phyloP scores from a whole-genome alignment of 2,888 invertebrate species.

The Yponomeuta cagnagella region DNA sequence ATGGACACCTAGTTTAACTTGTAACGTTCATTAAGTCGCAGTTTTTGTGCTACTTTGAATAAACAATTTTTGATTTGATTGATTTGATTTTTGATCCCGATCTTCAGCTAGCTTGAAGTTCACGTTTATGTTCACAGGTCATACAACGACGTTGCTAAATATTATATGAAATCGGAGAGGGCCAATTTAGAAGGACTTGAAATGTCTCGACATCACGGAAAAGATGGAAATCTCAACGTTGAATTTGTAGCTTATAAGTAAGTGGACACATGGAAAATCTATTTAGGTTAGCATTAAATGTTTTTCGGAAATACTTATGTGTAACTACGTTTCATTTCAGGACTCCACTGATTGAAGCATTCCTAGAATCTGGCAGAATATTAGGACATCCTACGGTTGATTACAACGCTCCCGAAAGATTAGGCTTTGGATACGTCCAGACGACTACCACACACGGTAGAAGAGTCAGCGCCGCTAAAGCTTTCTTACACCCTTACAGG shows the following conservation, averaged over 20 bases:
- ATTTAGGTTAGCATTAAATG: not conserved
- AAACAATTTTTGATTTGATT: too few relatives aligned
- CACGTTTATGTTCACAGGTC: slow-evolving; percentile 60
- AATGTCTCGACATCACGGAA: slow-evolving; percentile 66
- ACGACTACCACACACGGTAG: slow-evolving; percentile 76
- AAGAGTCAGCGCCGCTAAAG: slow-evolving; percentile 75
- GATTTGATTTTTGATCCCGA: too few relatives aligned
- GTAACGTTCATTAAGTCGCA: too few relatives aligned
- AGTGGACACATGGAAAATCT: slow-evolving; percentile 8
- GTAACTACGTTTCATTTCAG: slow-evolving; percentile 29
- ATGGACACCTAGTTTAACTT: too few relatives aligned
- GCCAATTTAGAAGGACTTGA: slow-evolving; percentile 51
- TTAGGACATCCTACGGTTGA: slow-evolving; percentile 79
- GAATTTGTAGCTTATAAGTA: slow-evolving; percentile 70
- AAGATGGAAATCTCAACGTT: slow-evolving; percentile 74
- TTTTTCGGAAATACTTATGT: not conserved
- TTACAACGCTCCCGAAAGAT: slow-evolving; percentile 76
- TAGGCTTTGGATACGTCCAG: slow-evolving; percentile 79
- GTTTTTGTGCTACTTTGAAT: too few relatives aligned
- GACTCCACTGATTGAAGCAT: slow-evolving; percentile 74
- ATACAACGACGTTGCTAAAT: slow-evolving; percentile 71
- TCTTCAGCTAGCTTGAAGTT: too few relatives aligned
- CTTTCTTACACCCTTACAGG: slow-evolving; percentile 73
- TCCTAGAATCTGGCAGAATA: slow-evolving; percentile 78
- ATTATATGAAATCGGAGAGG: slow-evolving; percentile 76